Base-by-base conservation (phyloP, 2,113 vertebrate genomes). In the Eupsittula cactorum region DNA sequence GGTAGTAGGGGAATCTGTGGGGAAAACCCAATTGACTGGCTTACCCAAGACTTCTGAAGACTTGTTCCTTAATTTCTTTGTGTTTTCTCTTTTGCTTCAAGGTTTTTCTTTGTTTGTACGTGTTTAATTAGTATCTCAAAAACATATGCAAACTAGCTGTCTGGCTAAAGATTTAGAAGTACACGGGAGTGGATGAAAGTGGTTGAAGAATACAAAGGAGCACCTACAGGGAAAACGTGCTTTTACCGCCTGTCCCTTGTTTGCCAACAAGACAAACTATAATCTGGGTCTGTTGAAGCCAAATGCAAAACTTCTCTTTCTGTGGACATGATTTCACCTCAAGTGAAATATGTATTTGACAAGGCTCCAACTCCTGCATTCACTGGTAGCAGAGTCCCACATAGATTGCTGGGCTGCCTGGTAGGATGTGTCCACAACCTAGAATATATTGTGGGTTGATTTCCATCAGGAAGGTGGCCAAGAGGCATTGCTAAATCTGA, bases 41-140 rank as follows among this genome's bases (percentile, higher is more conserved):
- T 96, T 94, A 82, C 81, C 50, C 0, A 18, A 93, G 93, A 95
- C 96, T 96, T 96, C 96, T 91, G 89, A 97, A 92, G 96, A 67
- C 78, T 92, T 82, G 88, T 94, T 92, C 88, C 92, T 97, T 96
- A 95, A 96, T 97, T 95, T 96, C 93, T 96, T 94, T 96, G 93
- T 94, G 78, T 64, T 92, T 96, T 96, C 88, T 87, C 92, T 93
- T 50, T 94, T 16, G 96, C 96, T 95, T 87, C 92, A n/a, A 95
- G 96, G 88, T 96, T 94, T 94, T 85, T 96, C 95, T 96, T 97
- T 96, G 95, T 96, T 96, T 96, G 88, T 94, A 93, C 95, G 89
- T 96, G 93, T 96, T 96, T 97, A 96, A 97, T 96, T 96, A 92
- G 70, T 94, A 96, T 96, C 96, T 95, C 95, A 92, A 97, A 95